Base-by-base conservation (phyloP, 2,888 invertebrate genomes). In the Ephialtes manifestator region DNA sequence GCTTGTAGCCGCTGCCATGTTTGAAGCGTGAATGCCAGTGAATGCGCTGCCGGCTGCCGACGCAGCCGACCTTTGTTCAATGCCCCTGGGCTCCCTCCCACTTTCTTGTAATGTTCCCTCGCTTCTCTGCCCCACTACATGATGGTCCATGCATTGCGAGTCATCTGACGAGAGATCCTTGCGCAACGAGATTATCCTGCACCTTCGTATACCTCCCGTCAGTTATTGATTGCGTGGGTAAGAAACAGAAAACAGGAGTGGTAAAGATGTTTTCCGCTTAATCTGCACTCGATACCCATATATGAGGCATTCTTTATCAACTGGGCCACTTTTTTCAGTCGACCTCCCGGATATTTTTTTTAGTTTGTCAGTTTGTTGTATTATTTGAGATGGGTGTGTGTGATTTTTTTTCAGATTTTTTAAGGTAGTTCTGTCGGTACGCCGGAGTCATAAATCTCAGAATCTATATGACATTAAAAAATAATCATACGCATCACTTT, bases 1-100 rank as follows among this genome's bases (percentile, higher is more conserved):
- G 96, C 98, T 98, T 94, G 98, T 98, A 95, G 97, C 97, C 94
- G 97, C 97, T 96, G 96, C 96, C 96, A 96, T 96, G 96, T 95
- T 95, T 93, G 91, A 93, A 91, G 90, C 92, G 92, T 93, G 93
- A 94, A 94, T 94, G 94, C 91, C 91, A 90, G 90, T 83, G 81
- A 85, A 78, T 87, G 76, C 79, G 80, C 71, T 74, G 87, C 87
- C 87, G 85, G 79, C 80, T 87, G 80, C 86, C 88, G 85, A 89
- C 90, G 88, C 89, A 86, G 85, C 87, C 90, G 91, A 91, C 91
- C 92, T 92, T 93, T 92, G 92, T 92, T 91, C 90, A 91, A 91
- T 90, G 91, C 90, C 89, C 88, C 86, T 82, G 51, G 51, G 24
- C 15, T 51, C 39, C 31, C 65, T 35, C 65, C 63, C 76, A 65